These are phyloP conservation scores for Actias luna DNA, from an alignment of 2,888 invertebrate species.

Conservation along the genomic window DNA sequence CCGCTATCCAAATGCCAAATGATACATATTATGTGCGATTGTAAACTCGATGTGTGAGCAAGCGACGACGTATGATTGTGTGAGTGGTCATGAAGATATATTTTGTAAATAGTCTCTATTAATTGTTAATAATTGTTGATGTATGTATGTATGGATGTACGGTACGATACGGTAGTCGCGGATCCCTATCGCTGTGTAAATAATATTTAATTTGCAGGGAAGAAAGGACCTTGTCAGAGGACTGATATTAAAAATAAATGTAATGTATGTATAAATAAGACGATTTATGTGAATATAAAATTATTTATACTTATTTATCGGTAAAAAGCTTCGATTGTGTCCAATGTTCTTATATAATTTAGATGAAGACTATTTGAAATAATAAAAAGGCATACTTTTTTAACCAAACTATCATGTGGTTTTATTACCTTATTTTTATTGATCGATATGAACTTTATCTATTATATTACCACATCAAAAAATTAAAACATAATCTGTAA, in stretches of 20 bases:
- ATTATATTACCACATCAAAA: no score
- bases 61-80: conserved; percentile 65
- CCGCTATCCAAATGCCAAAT: conserved; percentile 80
- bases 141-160: conserved; percentile 75
- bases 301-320: conserved; percentile 83
- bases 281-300: conserved; percentile 81
- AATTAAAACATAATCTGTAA: no score
- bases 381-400: conserved; percentile 82
- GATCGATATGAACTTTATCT: not conserved
- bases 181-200: conserved; percentile 82
- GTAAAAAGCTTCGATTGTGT: conserved; percentile 82
- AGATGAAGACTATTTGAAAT: conserved; percentile 82
- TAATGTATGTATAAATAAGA: conserved; percentile 81
- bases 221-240: conserved; percentile 82
- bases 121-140: conserved; percentile 80
- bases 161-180: conserved; percentile 71
- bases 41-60: conserved; percentile 57
- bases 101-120: conserved; percentile 82
- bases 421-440: conserved; percentile 31
- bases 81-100: conserved; percentile 68
- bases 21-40: conserved; percentile 52
- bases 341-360: conserved; percentile 82
- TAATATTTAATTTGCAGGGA: conserved; percentile 81
- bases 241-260: conserved; percentile 81
- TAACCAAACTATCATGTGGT: conserved; percentile 73